Evolutionary conservation across 2,888 invertebrate species (phyloP), one percentile per base, ranked within the genome.

Genomic region (Petrophora chlorosata): DNA sequence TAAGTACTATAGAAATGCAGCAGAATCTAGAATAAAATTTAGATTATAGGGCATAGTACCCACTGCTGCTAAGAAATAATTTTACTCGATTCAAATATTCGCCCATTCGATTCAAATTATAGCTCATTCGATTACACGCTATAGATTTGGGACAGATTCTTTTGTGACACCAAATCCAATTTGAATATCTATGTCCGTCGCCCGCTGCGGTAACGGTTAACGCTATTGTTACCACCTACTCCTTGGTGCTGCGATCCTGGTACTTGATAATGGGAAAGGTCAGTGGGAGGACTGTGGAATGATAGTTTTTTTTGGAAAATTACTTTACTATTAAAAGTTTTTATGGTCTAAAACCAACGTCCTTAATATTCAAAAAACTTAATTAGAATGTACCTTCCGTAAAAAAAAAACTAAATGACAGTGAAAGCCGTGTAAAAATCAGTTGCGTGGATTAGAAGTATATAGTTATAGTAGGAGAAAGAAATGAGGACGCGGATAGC

Each of bases 171-270:
- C 47, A 52, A 52, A 52, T 52, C 28, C 30, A 50, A 53, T 59
- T 59, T 53, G 43, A 58, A 58, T 55, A 49, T 53, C 55, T 35
- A 32, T 34, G 46, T 26, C 42, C 36, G 28, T 29, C 28, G 32
- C 54, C 54, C 50, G 54, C 41, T 54, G 57, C 32, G 46, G 22
- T 59, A 59, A 59, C 58, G 55, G 55, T 53, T 45, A 40, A 10
- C 25, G 13, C 44, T 28, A 50, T 55, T 55, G 53, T 53, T 44
- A 34, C n/a, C n/a, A 34, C 28, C 30, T 39, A 32, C 28, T 48
- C 32, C 33, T 41, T 34, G 49, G 10, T 47, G 44, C 47, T 59
- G 45, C 10, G 53, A 42, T 53, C 58, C 58, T 55, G 55, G 55
- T 59, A 48, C n/a, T 25, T 38, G 49, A 51, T 51, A 39, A 16